Evolutionary conservation across 2,888 invertebrate genomes (phyloP), one percentile per base, ranked within the genome.

Genomic region (Sarcophaga carnaria): DNA sequence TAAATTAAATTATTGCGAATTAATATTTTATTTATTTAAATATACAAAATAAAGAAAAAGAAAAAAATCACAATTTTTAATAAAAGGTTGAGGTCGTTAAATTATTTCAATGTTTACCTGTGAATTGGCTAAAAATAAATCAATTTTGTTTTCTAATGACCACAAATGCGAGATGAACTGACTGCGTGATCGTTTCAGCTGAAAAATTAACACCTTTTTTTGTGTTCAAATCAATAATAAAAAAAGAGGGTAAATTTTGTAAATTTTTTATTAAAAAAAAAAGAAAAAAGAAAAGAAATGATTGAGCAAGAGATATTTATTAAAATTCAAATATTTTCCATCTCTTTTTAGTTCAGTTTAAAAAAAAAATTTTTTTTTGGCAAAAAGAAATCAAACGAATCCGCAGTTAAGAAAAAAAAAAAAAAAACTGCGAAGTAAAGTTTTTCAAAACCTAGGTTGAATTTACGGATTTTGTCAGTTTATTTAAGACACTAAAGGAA

Each of bases 131-230:
- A 60, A 60, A 27, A 70, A 60, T 72, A 60, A 69, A 75, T 27
- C 14, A 22, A 54, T 37, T 17, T 62, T 20, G 2, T 67, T 67
- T 54, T 67, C 60, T 67, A 67, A 78, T 59, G 27, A 62, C n/a
- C 6, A 10, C 14, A 66, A 69, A 81, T n/a, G 47, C 1, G 47
- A 0, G n/a, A 45, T 5, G 4, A 20, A 12, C 37, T 11, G 37
- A 25, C 14, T 47, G 70, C 82, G 75, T 86, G 82, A 82, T 79
- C 64, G 37, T 37, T 49, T 82, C 59, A 79, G 79, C 54, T 76
- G 71, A 75, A 11, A 70, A 85, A 86, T 86, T 86, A 86, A 54
- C 85, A 86, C 85, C 60, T 86, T 60, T 86, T 60, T 54, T 14
- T 1, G 1, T 6, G 2, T 60, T 25, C n/a, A 83, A 75, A 37